Percentiles rank a stretch among this genome's conserved stretches.
phyloP scores from a whole-genome alignment of 2,113 vertebrate species.

The Thalassarche chlororhynchos region DNA sequence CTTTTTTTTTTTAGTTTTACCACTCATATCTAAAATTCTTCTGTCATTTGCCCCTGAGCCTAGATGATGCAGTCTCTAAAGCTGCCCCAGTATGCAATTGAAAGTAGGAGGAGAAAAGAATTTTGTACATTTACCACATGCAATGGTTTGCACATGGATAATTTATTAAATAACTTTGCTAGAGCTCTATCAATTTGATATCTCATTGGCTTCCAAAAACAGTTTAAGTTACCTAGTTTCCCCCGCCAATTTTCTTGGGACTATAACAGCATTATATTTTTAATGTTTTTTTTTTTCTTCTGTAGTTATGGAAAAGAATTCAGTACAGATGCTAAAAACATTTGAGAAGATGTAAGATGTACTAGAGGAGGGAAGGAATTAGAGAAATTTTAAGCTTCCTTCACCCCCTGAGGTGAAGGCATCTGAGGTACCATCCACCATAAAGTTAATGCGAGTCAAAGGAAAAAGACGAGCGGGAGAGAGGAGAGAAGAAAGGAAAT shows the following conservation, averaged over 20 bases:
- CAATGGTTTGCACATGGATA: not conserved
- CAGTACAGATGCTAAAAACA: not conserved
- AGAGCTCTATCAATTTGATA: not conserved
- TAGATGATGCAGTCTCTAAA: not conserved
- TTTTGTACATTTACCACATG: not conserved
- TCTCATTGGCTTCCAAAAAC: not conserved
- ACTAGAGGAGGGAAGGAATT: not conserved
- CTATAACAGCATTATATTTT: not conserved
- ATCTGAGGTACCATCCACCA: not conserved
- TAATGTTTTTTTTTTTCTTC: not conserved
- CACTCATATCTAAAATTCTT: not conserved
- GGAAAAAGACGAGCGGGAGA: not conserved
- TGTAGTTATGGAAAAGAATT: not conserved
- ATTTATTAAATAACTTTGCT: constrained; percentile 12
- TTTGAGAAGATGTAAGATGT: not conserved
- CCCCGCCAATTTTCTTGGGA: not conserved
- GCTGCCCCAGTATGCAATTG: not conserved
- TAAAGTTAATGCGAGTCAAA: not conserved
- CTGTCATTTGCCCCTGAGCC: not conserved
- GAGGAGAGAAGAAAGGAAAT: not conserved
- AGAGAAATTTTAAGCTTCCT: not conserved
- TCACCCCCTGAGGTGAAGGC: not conserved
- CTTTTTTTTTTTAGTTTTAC: not conserved
- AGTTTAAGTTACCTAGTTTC: not conserved
- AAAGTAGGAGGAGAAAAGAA: not conserved